These are phyloP conservation scores for Nemurella pictetii DNA, from an alignment of 2,888 invertebrate species.

Conservation along the genomic window DNA sequence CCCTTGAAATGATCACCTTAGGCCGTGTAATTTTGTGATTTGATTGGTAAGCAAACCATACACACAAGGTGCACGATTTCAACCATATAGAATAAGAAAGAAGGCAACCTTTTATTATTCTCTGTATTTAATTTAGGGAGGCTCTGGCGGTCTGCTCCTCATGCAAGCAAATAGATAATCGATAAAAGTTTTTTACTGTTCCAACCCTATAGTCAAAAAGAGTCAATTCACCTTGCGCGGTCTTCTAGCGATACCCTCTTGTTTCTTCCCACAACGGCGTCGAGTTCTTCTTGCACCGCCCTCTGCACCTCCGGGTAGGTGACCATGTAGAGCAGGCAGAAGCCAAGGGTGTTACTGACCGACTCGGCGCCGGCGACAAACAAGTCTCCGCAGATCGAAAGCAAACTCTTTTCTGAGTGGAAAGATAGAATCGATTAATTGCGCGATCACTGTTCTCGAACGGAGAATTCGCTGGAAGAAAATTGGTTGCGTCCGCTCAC, in stretches of 20 bases:
- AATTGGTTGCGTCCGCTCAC: background rate
- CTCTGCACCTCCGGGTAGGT: constrained; percentile 43
- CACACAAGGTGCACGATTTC: no score
- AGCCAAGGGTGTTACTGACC: constrained; percentile 42
- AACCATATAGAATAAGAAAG: no score
- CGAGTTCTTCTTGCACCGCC: constrained; percentile 43
- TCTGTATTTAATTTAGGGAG: no score
- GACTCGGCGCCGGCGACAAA: constrained; percentile 44
- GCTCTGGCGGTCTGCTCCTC: no score
- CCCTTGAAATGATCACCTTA: no score
- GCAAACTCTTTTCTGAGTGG: constrained; percentile 41
- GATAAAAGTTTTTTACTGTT: no score
- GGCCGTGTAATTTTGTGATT: no score
- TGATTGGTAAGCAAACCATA: no score
- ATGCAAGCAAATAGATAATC: no score
- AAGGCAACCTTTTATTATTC: no score
- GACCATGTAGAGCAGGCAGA: constrained; percentile 43
- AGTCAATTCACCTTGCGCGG: constrained; percentile 39
- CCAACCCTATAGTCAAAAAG: background rate
- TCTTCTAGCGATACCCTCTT: constrained; percentile 37
- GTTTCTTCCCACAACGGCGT: constrained; percentile 39
- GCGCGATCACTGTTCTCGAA: background rate
- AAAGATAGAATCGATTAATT: background rate
- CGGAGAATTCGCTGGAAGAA: background rate
- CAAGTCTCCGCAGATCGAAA: constrained; percentile 42